Conservation (phyloP, 2,888 invertebrate genomes). For the Clostera curtula region DNA sequence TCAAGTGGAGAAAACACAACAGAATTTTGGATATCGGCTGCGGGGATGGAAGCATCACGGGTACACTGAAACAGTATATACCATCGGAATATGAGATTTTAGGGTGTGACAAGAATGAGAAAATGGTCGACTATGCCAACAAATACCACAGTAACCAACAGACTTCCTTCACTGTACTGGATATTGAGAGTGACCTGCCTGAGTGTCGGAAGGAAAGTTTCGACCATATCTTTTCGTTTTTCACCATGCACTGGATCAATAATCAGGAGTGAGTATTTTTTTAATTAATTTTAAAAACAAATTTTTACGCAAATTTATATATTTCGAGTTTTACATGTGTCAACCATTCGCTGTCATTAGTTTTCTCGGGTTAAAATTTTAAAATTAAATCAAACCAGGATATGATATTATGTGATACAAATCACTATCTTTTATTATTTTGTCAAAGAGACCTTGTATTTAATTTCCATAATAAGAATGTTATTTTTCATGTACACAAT, state of each 20-base stretch:
- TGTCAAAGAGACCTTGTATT: no score
- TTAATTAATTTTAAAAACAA: no score
- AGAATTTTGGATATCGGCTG: slow-evolving; percentile 80
- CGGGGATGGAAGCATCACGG: slow-evolving; percentile 82
- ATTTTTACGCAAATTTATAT: no score
- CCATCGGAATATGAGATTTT: slow-evolving; percentile 66
- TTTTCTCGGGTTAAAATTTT: no score
- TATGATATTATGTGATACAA: no score
- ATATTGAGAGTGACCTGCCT: slow-evolving; percentile 72
- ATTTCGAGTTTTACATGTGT: no score
- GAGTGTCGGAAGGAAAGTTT: slow-evolving; percentile 65
- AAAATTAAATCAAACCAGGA: no score
- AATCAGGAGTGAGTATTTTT: slow-evolving; percentile 75
- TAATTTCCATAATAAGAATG: no score
- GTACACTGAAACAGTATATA: slow-evolving; percentile 74
- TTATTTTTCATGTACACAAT: no score
- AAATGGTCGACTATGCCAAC: slow-evolving; percentile 80
- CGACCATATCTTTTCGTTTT: slow-evolving; percentile 83
- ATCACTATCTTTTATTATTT: no score
- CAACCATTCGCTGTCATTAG: no score
- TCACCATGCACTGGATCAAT: slow-evolving; percentile 85
- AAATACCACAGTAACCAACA: slow-evolving; percentile 54
- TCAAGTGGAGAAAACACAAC: slow-evolving; percentile 70
- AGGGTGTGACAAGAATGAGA: slow-evolving; percentile 80
- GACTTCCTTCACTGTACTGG: slow-evolving; percentile 67